A percentile compares a stretch with the other conserved stretches of the same genome.
phyloP scores from a whole-genome alignment of 2,113 vertebrate species.

The Theristicus caerulescens region DNA sequence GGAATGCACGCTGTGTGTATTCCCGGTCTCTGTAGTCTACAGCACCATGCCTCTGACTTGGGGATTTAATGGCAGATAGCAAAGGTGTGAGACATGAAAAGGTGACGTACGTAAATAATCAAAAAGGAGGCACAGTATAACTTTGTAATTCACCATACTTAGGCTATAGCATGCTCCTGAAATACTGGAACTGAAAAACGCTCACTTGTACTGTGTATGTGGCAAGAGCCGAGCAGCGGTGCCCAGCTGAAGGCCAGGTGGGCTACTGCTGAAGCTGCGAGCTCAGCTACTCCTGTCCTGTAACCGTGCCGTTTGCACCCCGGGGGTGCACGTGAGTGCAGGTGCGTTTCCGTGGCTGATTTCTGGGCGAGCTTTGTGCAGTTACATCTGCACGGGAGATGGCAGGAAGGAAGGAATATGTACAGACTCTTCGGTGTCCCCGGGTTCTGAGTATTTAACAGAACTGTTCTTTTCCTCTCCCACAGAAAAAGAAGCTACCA shows the following conservation, averaged over 20 bases:
- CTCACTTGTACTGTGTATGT: accelerated
- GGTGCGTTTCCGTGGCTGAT: accelerated
- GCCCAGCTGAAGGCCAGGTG: too few relatives aligned
- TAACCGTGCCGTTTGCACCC: accelerated
- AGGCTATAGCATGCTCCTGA: not conserved
- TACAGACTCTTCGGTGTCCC: not conserved
- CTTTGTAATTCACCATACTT: not conserved
- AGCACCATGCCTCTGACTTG: not conserved
- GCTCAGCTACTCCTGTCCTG: not conserved
- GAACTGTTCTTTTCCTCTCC: not conserved
- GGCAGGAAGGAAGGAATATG: not conserved
- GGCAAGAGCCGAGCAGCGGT: accelerated
- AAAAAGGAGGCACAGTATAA: not conserved
- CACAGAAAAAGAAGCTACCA: slow-evolving; percentile 87
- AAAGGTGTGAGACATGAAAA: not conserved
- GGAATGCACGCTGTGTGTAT: not conserved
- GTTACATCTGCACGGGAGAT: accelerated
- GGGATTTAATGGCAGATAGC: not conserved
- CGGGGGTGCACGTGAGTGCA: accelerated
- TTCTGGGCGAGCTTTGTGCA: not conserved
- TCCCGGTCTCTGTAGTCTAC: not conserved
- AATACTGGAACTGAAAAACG: accelerated
- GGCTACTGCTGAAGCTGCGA: too few relatives aligned
- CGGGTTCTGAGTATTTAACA: not conserved
- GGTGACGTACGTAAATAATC: not conserved